Base-by-base conservation (phyloP, 1,140 invertebrate genomes). In the Pachypeltis micranthus region DNA sequence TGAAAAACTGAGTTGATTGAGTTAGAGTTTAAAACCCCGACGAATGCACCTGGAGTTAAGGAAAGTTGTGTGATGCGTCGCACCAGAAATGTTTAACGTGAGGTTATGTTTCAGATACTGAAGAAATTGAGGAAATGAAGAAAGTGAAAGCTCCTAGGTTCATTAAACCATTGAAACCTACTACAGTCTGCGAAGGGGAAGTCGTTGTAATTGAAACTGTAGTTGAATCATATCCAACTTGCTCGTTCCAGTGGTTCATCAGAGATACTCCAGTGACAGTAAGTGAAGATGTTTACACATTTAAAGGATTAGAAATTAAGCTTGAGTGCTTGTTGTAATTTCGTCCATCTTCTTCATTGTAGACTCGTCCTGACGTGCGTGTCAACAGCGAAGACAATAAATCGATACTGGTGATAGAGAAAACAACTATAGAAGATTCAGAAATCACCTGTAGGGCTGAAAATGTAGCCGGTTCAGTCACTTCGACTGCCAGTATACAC, bases 371-470 rank as follows among this genome's bases (percentile, higher is more conserved):
- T 62, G 81, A 85, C 64, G 76, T 87, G 47, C 82, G 84, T 68
- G 83, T 93, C 44, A 82, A 84, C 1, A 84, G 82, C 34, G 80
- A 82, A 71, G 83, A 85, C 29, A 95, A 96, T 70, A 80, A 82
- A 68, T 93, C 90, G 14, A 83, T 88, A 54, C 76, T 96, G 14
- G 75, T 91, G 64, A 85, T 95, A 44, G 84, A 86, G 69, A 83
- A 90, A 71, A 81, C 88, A 24, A 81, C 79, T 64, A 76, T 82
- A 61, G 84, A 90, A 72, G 82, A 83, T 64, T 76, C 79, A 60
- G 92, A 90, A 27, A 90, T 91, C 66, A 94, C 89, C 14, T 93
- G 91, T 70, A 82, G 87, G 69, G 92, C 91, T 7, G 88, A 93
- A 74, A 95, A 95, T 75, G 85, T 87, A 56, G 84, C 81, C 54